Base-by-base conservation (phyloP, 2,797 vertebrate genomes). In the Peromyscus eremicus region DNA sequence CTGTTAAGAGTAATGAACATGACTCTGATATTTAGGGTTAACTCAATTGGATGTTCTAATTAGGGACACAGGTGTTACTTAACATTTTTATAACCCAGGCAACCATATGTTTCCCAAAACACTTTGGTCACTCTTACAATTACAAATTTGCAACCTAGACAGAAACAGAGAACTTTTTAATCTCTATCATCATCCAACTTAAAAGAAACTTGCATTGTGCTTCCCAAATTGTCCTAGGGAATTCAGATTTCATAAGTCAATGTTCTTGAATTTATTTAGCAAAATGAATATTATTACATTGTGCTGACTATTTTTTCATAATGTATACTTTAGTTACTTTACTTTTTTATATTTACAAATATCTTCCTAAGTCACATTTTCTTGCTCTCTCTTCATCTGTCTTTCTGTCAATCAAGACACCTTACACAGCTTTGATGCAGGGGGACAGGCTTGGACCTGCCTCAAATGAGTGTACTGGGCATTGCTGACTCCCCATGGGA, bases 1-100 rank as follows among this genome's bases (percentile, higher is more conserved):
- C 62, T 91, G 52, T 34, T 94, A 92, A 49, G 21, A 94, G 46
- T 94, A 94, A 81, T 93, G 88, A 94, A 9, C 25, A 93, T 84
- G 23, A 87, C 90, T 94, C 85, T 91, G 43, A 97, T 94, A 68
- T 71, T 91, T 95, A 89, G 70, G 29, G 93, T 82, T 95, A 94
- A 89, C 80, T 93, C 89, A 92, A 90, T 83, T 91, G 80, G 83
- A 17, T 21, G 5, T 77, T 91, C 46, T 96, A 94, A 95, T 91
- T 94, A 96, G 68, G 80, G 49, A 81, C 60, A 93, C 66, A 81
- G 86, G 92, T 94, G 94, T 21, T 73, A 88, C 52, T 94, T 96
- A 89, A 55, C 55, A 84, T 46, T 96, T 55, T 64, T 96, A 62
- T 92, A 89, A 89, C 55, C 89, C 52, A 73, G 19, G 71, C 73